Conservation (phyloP, 2,888 invertebrate species). For the Drosophila koepferae region DNA sequence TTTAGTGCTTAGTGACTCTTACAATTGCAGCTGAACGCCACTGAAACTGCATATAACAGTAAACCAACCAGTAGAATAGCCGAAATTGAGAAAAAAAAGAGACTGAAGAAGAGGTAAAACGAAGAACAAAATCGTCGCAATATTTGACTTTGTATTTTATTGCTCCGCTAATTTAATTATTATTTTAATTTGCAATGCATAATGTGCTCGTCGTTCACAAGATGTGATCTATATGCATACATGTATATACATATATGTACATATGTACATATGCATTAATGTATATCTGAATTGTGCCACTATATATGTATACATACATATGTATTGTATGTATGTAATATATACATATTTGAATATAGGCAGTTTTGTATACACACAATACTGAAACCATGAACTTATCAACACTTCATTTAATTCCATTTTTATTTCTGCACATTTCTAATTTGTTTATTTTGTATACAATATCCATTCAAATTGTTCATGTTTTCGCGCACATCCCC, state of each 20-base stretch:
- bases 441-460: slow-evolving; percentile 70
- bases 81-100: slow-evolving; percentile 10
- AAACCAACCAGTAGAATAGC: slow-evolving; percentile 43
- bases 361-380: background rate
- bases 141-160: background rate
- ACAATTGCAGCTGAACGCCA: slow-evolving; percentile 30
- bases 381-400: slow-evolving; percentile 62
- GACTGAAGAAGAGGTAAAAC: slow-evolving; percentile 24
- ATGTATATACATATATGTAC: background rate
- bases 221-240: slow-evolving; percentile 3
- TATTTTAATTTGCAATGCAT: slow-evolving; percentile 25
- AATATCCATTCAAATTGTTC: slow-evolving; percentile 42
- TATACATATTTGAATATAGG: background rate
- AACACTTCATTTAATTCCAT: slow-evolving; percentile 69
- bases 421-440: slow-evolving; percentile 67
- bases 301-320: background rate
- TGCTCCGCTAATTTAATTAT: slow-evolving; percentile 28
- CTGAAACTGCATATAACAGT: slow-evolving; percentile 54
- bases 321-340: background rate
- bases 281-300: background rate
- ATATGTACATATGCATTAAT: slow-evolving; percentile 4
- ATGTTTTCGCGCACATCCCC: slow-evolving; percentile 36
- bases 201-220: slow-evolving; percentile 10
- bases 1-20: slow-evolving; percentile 40
- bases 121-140: background rate